Evolutionary conservation across 2,888 invertebrate genomes (phyloP), one percentile per base, ranked within the genome.

Genomic region (Plebejus argus): DNA sequence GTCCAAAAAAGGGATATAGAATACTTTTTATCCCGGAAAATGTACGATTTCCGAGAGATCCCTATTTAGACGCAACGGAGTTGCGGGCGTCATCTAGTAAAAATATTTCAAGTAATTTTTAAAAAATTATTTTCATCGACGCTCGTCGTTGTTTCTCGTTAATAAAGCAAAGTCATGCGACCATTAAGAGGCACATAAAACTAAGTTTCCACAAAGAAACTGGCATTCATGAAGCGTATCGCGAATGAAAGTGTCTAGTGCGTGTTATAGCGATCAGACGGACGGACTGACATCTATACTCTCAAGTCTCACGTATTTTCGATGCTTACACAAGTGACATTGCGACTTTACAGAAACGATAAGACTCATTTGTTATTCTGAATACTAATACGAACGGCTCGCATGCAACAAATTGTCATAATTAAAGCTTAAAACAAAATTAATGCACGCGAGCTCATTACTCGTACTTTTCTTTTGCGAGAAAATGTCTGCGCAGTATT

Each of bases 321-420:
- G 84, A 82, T 84, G 85, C 84, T 85, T 87, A 83, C 82, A 81
- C 83, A 85, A 88, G 84, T 81, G 79, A 85, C 88, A 89, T 90
- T 87, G 86, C 86, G 86, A 83, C 80, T 83, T 88, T 87, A 90
- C 91, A 89, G 88, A 89, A 91, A 91, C 87, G 81, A 89, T 90
- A 88, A 90, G 85, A 84, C 82, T 88, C 86, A 89, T 90, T 89
- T 84, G 80, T 81, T 87, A 92, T 91, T 91, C 92, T 86, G 90
- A 90, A 91, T 91, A 89, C 85, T 89, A 88, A 91, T 89, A 83
- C 87, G 89, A 89, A 87, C 79, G 83, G 82, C 84, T 82, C 83
- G 86, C 92, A 91, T 91, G 92, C 91, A 87, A 91, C 83, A 81
- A 83, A 86, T 86, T 88, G 88, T 88, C 87, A 87, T 87, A 86